These are phyloP conservation scores for Zaprionus lineosus DNA, from an alignment of 2,888 invertebrate species.

Conservation along the genomic window DNA sequence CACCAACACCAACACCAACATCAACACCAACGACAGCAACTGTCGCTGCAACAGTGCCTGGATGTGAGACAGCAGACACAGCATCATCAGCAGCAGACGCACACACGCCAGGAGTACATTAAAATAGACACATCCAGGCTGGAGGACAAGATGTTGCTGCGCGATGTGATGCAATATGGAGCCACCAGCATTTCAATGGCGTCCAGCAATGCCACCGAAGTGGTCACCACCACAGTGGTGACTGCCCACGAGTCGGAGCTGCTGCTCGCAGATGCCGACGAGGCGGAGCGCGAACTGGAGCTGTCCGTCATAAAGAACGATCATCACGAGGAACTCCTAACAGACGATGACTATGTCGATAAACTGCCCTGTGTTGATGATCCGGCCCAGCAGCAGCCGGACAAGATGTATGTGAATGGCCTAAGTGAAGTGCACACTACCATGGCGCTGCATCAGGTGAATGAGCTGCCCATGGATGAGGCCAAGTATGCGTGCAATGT, in stretches of 20 bases:
- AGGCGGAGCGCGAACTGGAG: conserved; percentile 62
- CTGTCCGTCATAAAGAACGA: conserved; percentile 55
- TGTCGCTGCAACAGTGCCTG: not conserved
- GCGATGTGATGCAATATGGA: conserved; percentile 79
- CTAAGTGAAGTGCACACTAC: conserved; percentile 38
- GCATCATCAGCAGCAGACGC: conserved; percentile 43
- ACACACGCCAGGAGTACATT: conserved; percentile 67
- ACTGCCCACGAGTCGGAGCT: conserved; percentile 51
- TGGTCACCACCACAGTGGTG: conserved; percentile 45
- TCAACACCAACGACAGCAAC: conserved; percentile 20
- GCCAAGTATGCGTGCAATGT: conserved; percentile 85
- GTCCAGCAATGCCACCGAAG: conserved; percentile 32
- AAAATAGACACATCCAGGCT: conserved; percentile 77
- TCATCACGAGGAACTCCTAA: conserved; percentile 43
- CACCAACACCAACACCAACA: conserved; percentile 44
- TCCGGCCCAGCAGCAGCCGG: conserved; percentile 13
- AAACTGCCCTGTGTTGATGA: conserved; percentile 39
- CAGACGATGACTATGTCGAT: conserved; percentile 52
- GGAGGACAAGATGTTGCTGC: conserved; percentile 76
- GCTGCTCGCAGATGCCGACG: conserved; percentile 58
- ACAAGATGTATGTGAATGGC: conserved; percentile 57
- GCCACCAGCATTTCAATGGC: conserved; percentile 61
- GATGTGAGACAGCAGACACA: conserved; percentile 34
- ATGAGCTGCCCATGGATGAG: conserved; percentile 49
- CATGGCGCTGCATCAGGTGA: conserved; percentile 50